Percentiles rank a stretch among this genome's conserved stretches.
phyloP scores from a whole-genome alignment of 1,140 invertebrate genomes.

The Epicauta chinensis region DNA sequence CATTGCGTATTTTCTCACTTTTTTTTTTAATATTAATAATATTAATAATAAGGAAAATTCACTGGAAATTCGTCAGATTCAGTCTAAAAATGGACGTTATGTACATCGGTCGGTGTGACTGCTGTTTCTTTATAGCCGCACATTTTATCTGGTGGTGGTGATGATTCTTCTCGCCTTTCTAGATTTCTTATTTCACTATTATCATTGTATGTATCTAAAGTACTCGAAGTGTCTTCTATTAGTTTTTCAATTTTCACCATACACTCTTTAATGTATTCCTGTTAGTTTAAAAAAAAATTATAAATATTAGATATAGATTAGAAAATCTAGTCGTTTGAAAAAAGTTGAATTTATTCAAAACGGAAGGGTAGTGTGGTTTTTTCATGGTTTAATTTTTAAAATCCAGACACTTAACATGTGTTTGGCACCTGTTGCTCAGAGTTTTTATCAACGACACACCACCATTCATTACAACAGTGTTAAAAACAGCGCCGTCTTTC shows the following conservation, averaged over 20 bases:
- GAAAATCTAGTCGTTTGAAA: too few relatives aligned
- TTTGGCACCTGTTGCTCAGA: neutral
- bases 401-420: constrained; percentile 1
- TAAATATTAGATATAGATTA: too few relatives aligned
- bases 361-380: neutral
- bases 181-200: constrained; percentile 10
- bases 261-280: constrained; percentile 30
- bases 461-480: neutral
- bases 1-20: too few relatives aligned
- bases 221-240: constrained; percentile 36
- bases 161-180: constrained; percentile 53
- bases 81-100: constrained; percentile 48
- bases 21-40: too few relatives aligned
- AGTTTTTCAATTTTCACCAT: constrained; percentile 28
- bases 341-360: neutral
- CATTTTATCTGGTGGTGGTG: constrained; percentile 56
- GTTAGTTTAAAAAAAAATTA: constrained; percentile 11
- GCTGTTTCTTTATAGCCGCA: constrained; percentile 57
- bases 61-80: too few relatives aligned
- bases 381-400: neutral
- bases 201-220: constrained; percentile 5
- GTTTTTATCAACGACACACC: neutral
- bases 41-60: too few relatives aligned
- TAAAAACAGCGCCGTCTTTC: neutral
- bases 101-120: constrained; percentile 73